Percentiles rank a stretch among this genome's conserved stretches.
Conservation (phyloP, 2,113 vertebrate species). For the Podarcis muralis region DNA sequence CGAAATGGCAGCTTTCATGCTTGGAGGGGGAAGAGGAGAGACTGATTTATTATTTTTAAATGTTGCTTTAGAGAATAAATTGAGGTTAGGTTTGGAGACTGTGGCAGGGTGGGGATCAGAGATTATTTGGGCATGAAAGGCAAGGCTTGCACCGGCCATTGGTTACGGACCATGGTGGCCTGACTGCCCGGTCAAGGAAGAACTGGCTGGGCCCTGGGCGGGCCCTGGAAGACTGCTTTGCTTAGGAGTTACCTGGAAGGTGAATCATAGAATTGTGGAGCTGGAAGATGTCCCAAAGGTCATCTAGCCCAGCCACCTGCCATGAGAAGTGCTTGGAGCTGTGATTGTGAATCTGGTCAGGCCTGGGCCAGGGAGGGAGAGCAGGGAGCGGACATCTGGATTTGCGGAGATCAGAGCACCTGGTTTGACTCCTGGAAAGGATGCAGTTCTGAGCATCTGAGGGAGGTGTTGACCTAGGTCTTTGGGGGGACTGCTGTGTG, state of each 20-base stretch:
- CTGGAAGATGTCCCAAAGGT: too few species aligned
- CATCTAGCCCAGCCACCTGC: too few species aligned
- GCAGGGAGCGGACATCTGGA: too few species aligned
- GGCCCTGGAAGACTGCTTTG: too few species aligned
- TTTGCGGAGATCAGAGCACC: background rate
- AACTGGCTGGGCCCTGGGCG: too few species aligned
- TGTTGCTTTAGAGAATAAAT: background rate
- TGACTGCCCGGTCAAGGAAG: too few species aligned
- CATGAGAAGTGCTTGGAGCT: too few species aligned
- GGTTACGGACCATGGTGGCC: too few species aligned
- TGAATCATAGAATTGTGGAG: too few species aligned
- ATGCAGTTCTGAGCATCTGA: background rate
- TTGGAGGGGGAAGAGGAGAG: background rate
- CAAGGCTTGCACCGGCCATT: too few species aligned
- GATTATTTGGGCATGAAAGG: background rate
- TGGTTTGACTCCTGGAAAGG: background rate
- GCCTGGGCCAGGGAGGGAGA: background rate
- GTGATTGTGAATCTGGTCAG: background rate
- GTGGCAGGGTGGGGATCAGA: background rate
- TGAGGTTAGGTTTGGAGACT: background rate
- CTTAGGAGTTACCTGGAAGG: background rate
- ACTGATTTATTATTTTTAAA: background rate
- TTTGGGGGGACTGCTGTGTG: background rate
- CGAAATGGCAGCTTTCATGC: background rate
- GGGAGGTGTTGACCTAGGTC: too few species aligned